Percentiles rank a stretch among this genome's conserved stretches.
Evolutionary conservation across 2,113 vertebrate species (phyloP).

Genomic region (Malurus alboscapulatus): DNA sequence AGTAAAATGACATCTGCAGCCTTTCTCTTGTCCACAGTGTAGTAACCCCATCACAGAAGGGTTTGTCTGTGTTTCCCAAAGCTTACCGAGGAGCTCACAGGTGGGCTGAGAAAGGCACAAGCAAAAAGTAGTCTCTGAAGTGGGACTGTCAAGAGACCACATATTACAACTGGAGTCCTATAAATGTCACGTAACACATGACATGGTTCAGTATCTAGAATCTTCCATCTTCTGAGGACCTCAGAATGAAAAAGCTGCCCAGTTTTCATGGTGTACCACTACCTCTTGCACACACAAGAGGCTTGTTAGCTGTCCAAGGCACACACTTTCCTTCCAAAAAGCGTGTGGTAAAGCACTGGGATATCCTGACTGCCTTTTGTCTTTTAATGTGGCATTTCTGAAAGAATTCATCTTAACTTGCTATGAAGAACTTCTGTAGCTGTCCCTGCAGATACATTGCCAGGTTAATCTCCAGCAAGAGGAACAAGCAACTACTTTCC

Average conservation of each 20-base stretch:
- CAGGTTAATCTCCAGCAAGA: background rate
- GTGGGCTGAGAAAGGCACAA: background rate
- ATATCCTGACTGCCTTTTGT: background rate
- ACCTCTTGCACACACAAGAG: background rate
- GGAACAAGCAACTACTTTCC: background rate
- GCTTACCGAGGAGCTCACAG: background rate
- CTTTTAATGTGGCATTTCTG: background rate
- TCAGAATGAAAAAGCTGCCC: background rate
- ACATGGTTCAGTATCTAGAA: background rate
- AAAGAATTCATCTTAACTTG: background rate
- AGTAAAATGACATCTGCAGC: background rate
- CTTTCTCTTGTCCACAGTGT: background rate
- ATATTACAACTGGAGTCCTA: background rate
- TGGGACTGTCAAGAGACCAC: background rate
- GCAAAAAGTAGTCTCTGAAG: background rate
- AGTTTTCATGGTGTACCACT: background rate
- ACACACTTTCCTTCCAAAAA: background rate
- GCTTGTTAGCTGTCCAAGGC: background rate
- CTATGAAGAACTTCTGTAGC: background rate
- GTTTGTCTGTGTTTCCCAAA: background rate
- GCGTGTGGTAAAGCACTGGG: background rate
- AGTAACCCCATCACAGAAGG: accelerated
- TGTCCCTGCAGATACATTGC: background rate
- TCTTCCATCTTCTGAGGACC: background rate
- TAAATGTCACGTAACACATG: background rate